These are phyloP conservation scores for Silurus glanis DNA, from an alignment of 2,113 vertebrate species.

Conservation along the genomic window DNA sequence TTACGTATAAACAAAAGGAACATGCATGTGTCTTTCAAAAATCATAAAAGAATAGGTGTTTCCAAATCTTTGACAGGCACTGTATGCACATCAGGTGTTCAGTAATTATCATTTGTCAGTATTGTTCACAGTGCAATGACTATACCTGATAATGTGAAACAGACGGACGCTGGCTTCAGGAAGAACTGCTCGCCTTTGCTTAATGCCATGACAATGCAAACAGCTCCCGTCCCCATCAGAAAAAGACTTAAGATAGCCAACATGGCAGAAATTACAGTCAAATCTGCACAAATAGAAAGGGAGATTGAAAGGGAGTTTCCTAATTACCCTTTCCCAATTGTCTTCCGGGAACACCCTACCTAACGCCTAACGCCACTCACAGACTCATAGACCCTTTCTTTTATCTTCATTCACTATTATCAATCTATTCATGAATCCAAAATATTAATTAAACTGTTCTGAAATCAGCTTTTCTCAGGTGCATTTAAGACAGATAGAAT, in stretches of 20 bases:
- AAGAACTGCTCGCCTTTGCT: constrained; percentile 84
- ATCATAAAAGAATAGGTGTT: no score
- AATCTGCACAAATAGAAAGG: constrained; percentile 63
- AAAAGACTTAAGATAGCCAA: constrained; percentile 78
- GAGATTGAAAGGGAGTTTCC: no score
- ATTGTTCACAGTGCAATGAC: neutral
- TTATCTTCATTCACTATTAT: neutral
- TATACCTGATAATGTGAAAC: constrained; percentile 83
- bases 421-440: neutral
- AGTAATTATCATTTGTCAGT: neutral
- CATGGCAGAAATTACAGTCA: constrained; percentile 77
- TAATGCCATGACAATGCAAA: constrained; percentile 82
- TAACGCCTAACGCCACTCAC: no score
- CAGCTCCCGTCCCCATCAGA: constrained; percentile 79
- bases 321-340: no score
- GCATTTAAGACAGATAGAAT: neutral
- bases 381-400: no score
- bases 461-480: neutral
- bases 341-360: no score
- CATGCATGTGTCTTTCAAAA: no score
- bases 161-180: constrained; percentile 81
- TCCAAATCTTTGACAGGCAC: no score
- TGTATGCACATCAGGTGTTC: neutral
- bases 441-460: neutral
- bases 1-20: no score